Evolutionary conservation across 2,888 invertebrate species (phyloP).

Genomic region (Coecobrya sp.): DNA sequence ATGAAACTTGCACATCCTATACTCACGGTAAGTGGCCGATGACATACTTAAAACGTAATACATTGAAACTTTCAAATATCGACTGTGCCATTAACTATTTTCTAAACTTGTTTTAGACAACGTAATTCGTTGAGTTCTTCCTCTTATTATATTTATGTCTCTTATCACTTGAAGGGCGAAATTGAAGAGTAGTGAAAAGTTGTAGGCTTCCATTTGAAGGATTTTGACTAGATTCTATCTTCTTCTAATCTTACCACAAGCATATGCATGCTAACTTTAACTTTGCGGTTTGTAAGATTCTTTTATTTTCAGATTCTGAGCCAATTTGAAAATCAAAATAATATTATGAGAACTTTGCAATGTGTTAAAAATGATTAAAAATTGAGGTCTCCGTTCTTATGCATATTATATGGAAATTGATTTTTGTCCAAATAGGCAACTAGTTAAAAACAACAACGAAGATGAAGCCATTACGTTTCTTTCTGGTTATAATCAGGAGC

Average conservation of each 20-base stretch:
- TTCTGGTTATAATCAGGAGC: constrained; percentile 83
- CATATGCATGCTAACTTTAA: too few relatives aligned
- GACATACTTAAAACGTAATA: constrained; percentile 49
- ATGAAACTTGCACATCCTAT: neutral
- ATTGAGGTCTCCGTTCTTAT: too few relatives aligned
- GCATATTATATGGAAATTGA: too few relatives aligned
- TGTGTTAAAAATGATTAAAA: too few relatives aligned
- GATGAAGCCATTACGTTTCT: constrained; percentile 85
- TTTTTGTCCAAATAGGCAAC: neutral
- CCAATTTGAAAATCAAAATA: too few relatives aligned
- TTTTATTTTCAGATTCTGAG: too few relatives aligned
- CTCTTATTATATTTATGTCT: neutral
- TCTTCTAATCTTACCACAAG: too few relatives aligned
- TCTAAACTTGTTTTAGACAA: neutral
- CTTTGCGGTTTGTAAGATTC: too few relatives aligned
- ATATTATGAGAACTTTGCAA: too few relatives aligned
- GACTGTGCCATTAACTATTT: neutral
- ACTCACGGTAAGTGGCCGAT: constrained; percentile 22
- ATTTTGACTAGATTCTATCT: too few relatives aligned
- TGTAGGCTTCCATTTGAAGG: too few relatives aligned
- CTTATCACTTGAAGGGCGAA: too few relatives aligned
- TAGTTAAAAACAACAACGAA: constrained; percentile 76
- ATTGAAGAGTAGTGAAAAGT: neutral
- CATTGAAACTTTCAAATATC: constrained; percentile 20
- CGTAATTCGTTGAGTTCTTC: neutral